Evolutionary conservation across 2,888 invertebrate genomes (phyloP).

Genomic region (Pomacea canaliculata): DNA sequence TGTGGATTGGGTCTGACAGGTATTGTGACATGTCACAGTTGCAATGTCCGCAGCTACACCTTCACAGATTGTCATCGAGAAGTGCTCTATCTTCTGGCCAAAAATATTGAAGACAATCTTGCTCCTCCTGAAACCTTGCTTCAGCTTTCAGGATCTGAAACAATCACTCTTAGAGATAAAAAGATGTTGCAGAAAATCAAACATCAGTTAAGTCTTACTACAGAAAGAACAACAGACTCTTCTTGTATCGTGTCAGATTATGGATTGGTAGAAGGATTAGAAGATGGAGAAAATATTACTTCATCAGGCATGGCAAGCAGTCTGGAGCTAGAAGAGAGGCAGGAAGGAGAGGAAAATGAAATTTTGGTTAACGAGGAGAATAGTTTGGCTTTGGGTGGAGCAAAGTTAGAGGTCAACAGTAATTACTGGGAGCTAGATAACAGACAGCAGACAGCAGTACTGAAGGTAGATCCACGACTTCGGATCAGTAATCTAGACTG

Average conservation of each 20-base stretch:
- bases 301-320: too few species aligned
- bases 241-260: background rate
- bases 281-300: background rate
- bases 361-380: slow-evolving; percentile 20
- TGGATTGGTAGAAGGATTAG: background rate
- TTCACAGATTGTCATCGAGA: slow-evolving; percentile 61
- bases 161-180: slow-evolving; percentile 32
- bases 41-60: slow-evolving; percentile 45
- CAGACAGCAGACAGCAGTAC: slow-evolving; percentile 29
- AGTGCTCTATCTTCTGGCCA: slow-evolving; percentile 57
- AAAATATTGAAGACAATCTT: slow-evolving; percentile 57
- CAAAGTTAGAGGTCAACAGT: slow-evolving; percentile 36
- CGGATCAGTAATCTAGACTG: slow-evolving; percentile 54
- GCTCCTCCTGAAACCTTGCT: slow-evolving; percentile 19
- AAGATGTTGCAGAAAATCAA: slow-evolving; percentile 48
- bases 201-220: slow-evolving; percentile 48
- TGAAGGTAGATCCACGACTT: slow-evolving; percentile 38
- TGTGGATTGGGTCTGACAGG: slow-evolving; percentile 63
- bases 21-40: slow-evolving; percentile 50
- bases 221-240: slow-evolving; percentile 29
- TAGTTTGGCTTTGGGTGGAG: slow-evolving; percentile 17
- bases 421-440: slow-evolving; percentile 38
- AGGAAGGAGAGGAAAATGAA: slow-evolving; percentile 32
- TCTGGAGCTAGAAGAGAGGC: too few species aligned
- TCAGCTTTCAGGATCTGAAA: slow-evolving; percentile 5